Base-by-base conservation (phyloP, 2,888 invertebrate species). In the Cryptus armator region DNA sequence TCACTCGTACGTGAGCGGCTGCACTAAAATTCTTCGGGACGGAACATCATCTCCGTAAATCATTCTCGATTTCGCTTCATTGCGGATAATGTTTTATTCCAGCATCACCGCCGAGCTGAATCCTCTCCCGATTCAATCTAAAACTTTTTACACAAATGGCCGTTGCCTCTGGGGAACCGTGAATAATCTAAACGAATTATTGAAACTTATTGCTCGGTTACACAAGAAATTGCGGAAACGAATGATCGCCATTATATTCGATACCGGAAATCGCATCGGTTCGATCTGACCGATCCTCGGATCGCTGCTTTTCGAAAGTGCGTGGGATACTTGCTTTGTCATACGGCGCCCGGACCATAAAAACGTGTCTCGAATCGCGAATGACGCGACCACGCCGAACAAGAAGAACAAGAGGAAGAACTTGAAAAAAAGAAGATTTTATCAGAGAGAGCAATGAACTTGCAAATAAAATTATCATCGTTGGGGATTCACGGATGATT, bases 291-390 rank as follows among this genome's bases (percentile, higher is more conserved):
- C 29, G 43, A 59, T 37, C 37, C 53, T 70, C 77, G 72, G 72
- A 83, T 78, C 78, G 32, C 51, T 78, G 74, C 37, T 68, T 78
- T 83, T 78, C 64, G 76, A 71, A 76, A 84, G 80, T 71, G 70
- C 70, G 56, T 70, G 59, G 56, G 51, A 71, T 71, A 37, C 37
- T 66, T 16, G 29, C 62, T 53, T 62, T 56, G 62, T 83, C 66
- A 53, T 32, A 71, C 46, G n/a, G 4, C 71, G 12, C 56, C 9
- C 53, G 32, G 43, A 24, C 46, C 32, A 37, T 16, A 68, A 77
- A 71, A 79, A 68, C 84, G 72, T 81, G 76, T 46, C 76, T 62
- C 32, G 72, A 77, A 77, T 81, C 59, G 48, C 32, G 59, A 81
- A 62, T 76, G 56, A 51, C 76, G 4, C 37, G 72, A 72, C 59